Base-by-base conservation (phyloP, 23 tunicate species). In the Styela plicata region DNA sequence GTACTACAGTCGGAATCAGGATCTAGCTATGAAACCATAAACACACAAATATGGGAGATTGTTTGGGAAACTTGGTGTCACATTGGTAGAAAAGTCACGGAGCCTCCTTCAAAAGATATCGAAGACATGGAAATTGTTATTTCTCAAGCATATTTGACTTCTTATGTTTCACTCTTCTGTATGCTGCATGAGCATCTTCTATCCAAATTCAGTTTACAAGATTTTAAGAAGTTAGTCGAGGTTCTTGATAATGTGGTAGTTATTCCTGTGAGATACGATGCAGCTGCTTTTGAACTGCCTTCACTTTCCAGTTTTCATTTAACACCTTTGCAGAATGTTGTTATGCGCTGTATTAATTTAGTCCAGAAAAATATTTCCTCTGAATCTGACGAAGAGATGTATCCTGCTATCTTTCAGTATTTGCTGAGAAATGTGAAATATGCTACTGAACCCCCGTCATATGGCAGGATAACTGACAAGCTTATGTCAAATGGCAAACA, bases 1-100 rank as follows among this genome's bases (percentile, higher is more conserved):
- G 75, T 93, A 52, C 67, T 93, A 33, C 65, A 80, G 64, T 91
- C 98, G 0, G 81, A 57, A 73, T 30, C 71, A 27, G 82, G 24
- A 32, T 73, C 18, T 63, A 31, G 29, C 3, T 26, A 0, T 17
- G 85, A 70, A 0, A 32, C 32, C 53, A 74, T 70, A 13, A 65
- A 63, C 21, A 57, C 64, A 3, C 25, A 25, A 36, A 29, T 84
- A 1, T 87, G 88, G 84, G 32, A 17, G 31, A 83, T 79, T 63
- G 91, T 89, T 16, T 92, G 97, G 91, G 69, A 92, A 20, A 79
- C 70, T 1, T 93, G 98, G 98, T 93, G 93, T 74, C 80, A 52
- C 32, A 93, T 93, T 61, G 98, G 93, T 21, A 34, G 80, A 1
- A 88, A 88, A 65, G 88, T 84, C 1, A 88, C 98, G 2, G 67